Base-by-base conservation (phyloP, 2,113 vertebrate genomes). In the Anser cygnoides region DNA sequence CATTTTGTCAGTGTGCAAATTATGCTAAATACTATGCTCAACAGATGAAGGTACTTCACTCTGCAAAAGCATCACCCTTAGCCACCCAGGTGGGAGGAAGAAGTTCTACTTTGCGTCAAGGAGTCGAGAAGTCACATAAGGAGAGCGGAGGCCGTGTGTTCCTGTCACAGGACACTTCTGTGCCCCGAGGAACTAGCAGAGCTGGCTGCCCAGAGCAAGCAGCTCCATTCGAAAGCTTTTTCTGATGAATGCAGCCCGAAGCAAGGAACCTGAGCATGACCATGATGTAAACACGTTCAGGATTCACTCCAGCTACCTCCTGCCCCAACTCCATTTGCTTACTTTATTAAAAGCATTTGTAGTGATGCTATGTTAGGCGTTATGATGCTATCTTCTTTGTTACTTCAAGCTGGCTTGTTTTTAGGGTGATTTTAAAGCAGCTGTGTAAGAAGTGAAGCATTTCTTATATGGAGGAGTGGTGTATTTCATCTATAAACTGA, bases 41-140 rank as follows among this genome's bases (percentile, higher is more conserved):
- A 79, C 31, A 75, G 61, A 39, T 76, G 29, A 89, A 76, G 80
- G 29, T 19, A 33, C 43, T 87, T 91, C 19, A 15, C 17, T 81
- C 7, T 65, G 39, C 28, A 72, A 75, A 92, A 91, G 28, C 49
- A 79, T 37, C 15, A 26, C 4, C 21, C 7, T 79, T 55, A 50
- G 19, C 87, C 77, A 81, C 25, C 17, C 37, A 63, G 22, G 28
- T 84, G 61, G 23, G 49, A 89, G 50, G 33, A 93, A 31, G 20
- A 58, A 63, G 5, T 78, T 83, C 59, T 43, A 39, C 1, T 0
- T 59, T 49, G 41, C 0, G 0, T 59, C 25, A 85, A 44, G 37
- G 33, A 67, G 29, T 57, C 21, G 46, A 73, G 23, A 91, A 82
- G 4, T 62, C 84, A 22, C 3, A 6, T 37, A 37, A 72, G 23